Conservation (phyloP, 2,888 invertebrate species). For the Marronus borbonicus region DNA sequence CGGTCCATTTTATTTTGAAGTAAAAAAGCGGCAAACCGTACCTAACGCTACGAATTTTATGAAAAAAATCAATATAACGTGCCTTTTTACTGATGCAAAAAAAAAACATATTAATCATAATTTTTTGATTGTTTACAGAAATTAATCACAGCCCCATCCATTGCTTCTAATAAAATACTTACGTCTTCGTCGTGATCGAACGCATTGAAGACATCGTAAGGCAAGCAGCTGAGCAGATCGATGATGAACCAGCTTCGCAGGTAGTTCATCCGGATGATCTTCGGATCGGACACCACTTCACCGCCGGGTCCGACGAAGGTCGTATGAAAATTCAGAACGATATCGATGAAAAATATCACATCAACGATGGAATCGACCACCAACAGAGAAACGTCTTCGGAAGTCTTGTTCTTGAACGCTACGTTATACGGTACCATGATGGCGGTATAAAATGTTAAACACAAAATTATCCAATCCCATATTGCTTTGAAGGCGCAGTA, state of each 20-base stretch:
- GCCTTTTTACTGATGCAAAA: not conserved
- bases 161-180: conserved; percentile 68
- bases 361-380: conserved; percentile 99
- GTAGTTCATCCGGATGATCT: conserved; percentile 98
- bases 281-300: conserved; percentile 98
- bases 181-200: conserved; percentile 99
- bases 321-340: conserved; percentile 99
- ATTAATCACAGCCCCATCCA: no score
- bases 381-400: conserved; percentile 94
- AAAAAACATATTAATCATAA: not conserved
- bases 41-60: no score
- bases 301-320: conserved; percentile 98
- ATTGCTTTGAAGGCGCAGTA: conserved; percentile 99
- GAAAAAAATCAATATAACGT: no score
- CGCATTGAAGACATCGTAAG: conserved; percentile 99
- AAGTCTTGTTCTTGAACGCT: conserved; percentile 99
- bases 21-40: no score
- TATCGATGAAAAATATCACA: conserved; percentile 99
- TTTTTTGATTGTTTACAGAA: not conserved
- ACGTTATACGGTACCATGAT: conserved; percentile 98
- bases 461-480: conserved; percentile 99
- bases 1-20: no score
- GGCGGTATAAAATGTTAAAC: conserved; percentile 99
- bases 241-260: conserved; percentile 99
- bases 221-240: conserved; percentile 98